phyloP scores from a whole-genome alignment of 2,797 vertebrate species.

The Triplophysa bombifrons region DNA sequence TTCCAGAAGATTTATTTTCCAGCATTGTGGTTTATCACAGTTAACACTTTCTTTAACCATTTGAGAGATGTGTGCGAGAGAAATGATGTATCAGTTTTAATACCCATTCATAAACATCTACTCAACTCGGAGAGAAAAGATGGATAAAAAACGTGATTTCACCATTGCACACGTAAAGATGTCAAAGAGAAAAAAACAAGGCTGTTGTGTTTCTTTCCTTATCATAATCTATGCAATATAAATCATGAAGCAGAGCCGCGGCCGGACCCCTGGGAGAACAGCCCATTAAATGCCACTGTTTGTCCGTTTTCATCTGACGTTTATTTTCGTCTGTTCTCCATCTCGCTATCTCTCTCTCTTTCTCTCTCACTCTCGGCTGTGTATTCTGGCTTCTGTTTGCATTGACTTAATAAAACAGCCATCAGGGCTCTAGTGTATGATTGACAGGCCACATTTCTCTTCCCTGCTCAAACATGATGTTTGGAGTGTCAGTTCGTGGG shows the following conservation, averaged over 20 bases:
- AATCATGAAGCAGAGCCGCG: constrained; percentile 48
- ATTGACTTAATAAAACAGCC: not conserved
- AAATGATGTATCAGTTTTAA: not conserved
- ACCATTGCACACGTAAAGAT: not conserved
- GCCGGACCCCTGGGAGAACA: constrained; percentile 40
- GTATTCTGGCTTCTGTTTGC: constrained; percentile 56
- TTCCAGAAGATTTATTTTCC: constrained; percentile 83
- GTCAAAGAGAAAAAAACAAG: not conserved
- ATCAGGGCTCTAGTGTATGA: not conserved
- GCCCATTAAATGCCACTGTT: constrained; percentile 63
- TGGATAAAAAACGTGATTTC: not conserved
- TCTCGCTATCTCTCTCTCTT: constrained; percentile 22
- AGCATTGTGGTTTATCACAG: constrained; percentile 85
- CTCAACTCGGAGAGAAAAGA: not conserved
- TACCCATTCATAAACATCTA: not conserved
- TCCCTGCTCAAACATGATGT: constrained; percentile 7
- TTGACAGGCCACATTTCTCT: constrained; percentile 1
- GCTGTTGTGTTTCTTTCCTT: constrained; percentile 41
- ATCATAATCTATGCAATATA: constrained; percentile 72
- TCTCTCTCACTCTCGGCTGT: constrained; percentile 24
- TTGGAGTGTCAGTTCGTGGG: constrained; percentile 11
- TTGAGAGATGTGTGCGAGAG: constrained; percentile 37
- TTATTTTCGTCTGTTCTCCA: constrained; percentile 35
- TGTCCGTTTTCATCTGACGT: constrained; percentile 57
- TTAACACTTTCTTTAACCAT: constrained; percentile 73